phyloP scores from a whole-genome alignment of 1,140 invertebrate species.

The Megalonaias nervosa region DNA sequence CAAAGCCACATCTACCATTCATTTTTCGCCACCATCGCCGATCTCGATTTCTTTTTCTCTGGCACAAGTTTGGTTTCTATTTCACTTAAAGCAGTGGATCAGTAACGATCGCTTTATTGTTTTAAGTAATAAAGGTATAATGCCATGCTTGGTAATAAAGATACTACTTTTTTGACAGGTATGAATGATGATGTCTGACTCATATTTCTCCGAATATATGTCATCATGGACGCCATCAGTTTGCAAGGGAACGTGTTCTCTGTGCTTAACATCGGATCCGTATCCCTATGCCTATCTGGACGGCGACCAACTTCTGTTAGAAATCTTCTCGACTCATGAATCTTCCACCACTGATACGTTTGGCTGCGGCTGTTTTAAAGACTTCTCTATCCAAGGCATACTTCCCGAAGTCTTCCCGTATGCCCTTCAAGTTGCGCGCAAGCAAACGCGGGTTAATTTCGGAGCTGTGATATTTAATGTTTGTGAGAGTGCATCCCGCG shows the following conservation, averaged over 20 bases:
- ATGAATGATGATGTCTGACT: neutral
- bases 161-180: neutral
- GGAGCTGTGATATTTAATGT: slow-evolving; percentile 62
- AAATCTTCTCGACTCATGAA: slow-evolving; percentile 60
- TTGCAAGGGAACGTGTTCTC: slow-evolving; percentile 30
- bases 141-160: slow-evolving; percentile 8
- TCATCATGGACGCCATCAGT: slow-evolving; percentile 15
- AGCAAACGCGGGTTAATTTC: slow-evolving; percentile 45
- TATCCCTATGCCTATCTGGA: slow-evolving; percentile 42
- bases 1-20: too few relatives aligned
- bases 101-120: slow-evolving; percentile 10
- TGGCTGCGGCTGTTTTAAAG: slow-evolving; percentile 46
- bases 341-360: slow-evolving; percentile 41
- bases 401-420: slow-evolving; percentile 55
- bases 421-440: slow-evolving; percentile 42
- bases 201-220: neutral
- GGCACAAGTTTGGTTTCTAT: neutral
- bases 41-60: neutral
- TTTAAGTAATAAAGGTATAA: slow-evolving; percentile 16
- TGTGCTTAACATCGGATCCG: slow-evolving; percentile 42
- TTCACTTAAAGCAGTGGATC: neutral
- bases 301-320: slow-evolving; percentile 54
- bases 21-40: too few relatives aligned
- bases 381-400: slow-evolving; percentile 42
- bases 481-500: slow-evolving; percentile 59